Conservation (phyloP, 2,113 vertebrate genomes). For the Parus major region DNA sequence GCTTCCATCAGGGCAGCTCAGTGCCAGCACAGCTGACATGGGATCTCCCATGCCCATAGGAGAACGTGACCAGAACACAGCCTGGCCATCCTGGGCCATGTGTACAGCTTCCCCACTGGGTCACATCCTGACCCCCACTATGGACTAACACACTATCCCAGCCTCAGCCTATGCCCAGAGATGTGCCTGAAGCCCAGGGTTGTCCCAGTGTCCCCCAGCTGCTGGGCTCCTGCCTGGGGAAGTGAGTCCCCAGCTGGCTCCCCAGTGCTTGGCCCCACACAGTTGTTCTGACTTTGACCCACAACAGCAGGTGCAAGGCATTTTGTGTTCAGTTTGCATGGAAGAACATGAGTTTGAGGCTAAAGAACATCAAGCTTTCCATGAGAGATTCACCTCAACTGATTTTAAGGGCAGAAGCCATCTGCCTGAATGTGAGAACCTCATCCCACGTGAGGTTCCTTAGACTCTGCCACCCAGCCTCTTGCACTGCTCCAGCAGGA, state of each 20-base stretch:
- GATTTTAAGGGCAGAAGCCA: background rate
- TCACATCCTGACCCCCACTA: background rate
- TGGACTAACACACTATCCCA: background rate
- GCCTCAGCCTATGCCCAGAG: background rate
- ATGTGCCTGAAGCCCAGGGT: too few relatives aligned
- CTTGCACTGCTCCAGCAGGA: background rate
- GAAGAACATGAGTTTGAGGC: background rate
- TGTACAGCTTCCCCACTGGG: background rate
- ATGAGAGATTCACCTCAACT: background rate
- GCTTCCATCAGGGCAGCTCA: background rate
- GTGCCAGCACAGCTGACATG: accelerated
- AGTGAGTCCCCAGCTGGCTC: background rate
- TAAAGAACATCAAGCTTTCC: background rate
- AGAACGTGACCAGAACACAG: background rate
- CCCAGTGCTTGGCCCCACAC: background rate
- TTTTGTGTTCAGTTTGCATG: background rate
- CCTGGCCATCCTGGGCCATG: accelerated
- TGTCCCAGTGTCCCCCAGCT: background rate
- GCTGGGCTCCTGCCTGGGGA: background rate
- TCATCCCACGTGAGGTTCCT: background rate
- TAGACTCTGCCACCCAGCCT: background rate
- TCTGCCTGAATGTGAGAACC: background rate
- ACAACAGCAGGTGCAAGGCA: background rate
- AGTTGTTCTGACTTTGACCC: background rate
- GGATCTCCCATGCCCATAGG: accelerated